Evolutionary conservation across 1,140 invertebrate genomes (phyloP), one percentile per base, ranked within the genome.

Genomic region (Pseudomyrmex dendroicus): DNA sequence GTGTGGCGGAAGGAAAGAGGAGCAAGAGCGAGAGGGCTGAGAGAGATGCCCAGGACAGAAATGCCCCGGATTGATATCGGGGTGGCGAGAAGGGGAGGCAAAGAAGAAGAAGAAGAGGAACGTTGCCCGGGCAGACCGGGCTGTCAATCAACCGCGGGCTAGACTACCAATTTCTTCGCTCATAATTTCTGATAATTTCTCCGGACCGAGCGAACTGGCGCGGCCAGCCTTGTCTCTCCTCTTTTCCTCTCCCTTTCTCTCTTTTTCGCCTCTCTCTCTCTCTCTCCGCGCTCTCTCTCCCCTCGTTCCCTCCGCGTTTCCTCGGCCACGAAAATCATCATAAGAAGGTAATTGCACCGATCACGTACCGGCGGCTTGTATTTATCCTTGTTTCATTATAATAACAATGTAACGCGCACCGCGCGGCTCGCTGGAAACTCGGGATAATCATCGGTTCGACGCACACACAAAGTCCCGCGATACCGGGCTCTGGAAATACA

Each of bases 111-210:
- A 61, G 76, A 62, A 70, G 35, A 54, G 84, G 80, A 90, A 87
- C 78, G 82, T 83, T 89, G 86, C 74, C 54, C 87, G 83, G 88
- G 88, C 91, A 92, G 92, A 92, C 92, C 92, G 84, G 54, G 90
- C 93, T 94, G 93, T 94, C 93, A 94, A 94, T 94, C 93, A 94
- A 92, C 91, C 91, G 87, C 88, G 89, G 93, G 91, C 92, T 94
- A 94, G 93, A 94, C 93, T 93, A 94, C 93, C 93, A 94, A 94
- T 94, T 94, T 94, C 92, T 93, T 88, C 90, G 85, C 89, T 92
- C 92, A 94, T 94, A 94, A 94, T 94, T 94, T 93, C 91, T 92
- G 91, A 94, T 93, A 94, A 94, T 94, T 94, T 93, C 90, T 93
- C 84, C 92, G 89, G 88, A 84, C 84, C 88, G 88, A 91, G 87